Base-by-base conservation (phyloP, 2,797 vertebrate species). In the Rhinichthys osculus region DNA sequence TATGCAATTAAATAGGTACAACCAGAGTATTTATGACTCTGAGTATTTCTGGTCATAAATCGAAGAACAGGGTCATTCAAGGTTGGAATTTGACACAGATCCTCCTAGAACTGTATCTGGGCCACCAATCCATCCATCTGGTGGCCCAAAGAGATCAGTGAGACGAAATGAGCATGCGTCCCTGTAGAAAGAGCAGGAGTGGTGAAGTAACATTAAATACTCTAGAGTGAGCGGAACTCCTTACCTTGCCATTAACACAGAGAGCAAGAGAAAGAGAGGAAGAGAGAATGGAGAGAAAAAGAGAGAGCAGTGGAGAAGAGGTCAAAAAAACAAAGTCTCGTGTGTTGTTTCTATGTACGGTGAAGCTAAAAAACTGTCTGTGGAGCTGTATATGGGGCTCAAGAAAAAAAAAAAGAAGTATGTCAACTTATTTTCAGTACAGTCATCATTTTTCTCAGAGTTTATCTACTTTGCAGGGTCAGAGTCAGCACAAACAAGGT, bases 161-260 rank as follows among this genome's bases (percentile, higher is more conserved):
- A 74, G 35, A 72, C 57, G 64, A 87, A 85, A 64, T 10, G 79
- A 82, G 74, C 30, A 17, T 44, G 52, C 33, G 44, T 83, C 59
- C 74, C 78, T 87, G 73, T 40, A 74, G 50, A 81, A 82, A 89
- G 83, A 90, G 19, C 69, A 74, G 11, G 83, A 81, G 44, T 78
- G 78, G 70, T 80, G 72, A 84, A 74, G 80, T 87, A 86, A 78
- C 88, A 89, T 67, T 62, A 77, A 84, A 77, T 67, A 69, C 76
- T 79, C 66, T 71, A 85, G 83, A 70, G 90, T 92, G 81, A 87
- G 90, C 76, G 76, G 85, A 42, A 72, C 93, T 92, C 91, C 95
- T 95, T 95, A 95, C 95, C 94, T 95, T 94, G 92, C 87, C 94
- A 95, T 87, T 94, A 92, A 94, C 92, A 82, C 82, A 87, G 89